Evolutionary conservation across 2,797 vertebrate species (phyloP).

Genomic region (Podarcis lilfordi): DNA sequence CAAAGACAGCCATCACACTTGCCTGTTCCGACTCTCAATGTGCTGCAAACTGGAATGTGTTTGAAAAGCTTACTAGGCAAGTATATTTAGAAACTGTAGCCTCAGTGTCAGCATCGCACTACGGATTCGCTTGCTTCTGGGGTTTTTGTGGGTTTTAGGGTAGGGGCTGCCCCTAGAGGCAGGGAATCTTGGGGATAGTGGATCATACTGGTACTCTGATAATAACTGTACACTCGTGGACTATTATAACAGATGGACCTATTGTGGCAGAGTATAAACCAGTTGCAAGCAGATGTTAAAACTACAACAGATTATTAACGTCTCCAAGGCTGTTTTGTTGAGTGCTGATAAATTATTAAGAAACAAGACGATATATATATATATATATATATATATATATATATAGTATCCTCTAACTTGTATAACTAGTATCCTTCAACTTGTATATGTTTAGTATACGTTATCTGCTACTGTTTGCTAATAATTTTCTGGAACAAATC

Average conservation of each 20-base stretch:
- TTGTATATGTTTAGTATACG: background rate
- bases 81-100: conserved; percentile 59
- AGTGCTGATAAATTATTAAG: background rate
- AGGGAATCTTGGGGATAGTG: conserved; percentile 43
- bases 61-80: background rate
- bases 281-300: background rate
- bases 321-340: background rate
- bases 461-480: conserved; percentile 51
- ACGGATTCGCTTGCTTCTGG: conserved; percentile 52
- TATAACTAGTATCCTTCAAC: background rate
- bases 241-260: background rate
- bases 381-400: background rate
- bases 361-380: background rate
- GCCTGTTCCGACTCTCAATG: conserved; percentile 29
- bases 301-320: conserved; percentile 9
- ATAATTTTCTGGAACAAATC: conserved; percentile 65
- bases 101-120: conserved; percentile 57
- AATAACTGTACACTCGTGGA: background rate
- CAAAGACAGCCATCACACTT: background rate
- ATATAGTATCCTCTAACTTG: background rate
- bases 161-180: conserved; percentile 36
- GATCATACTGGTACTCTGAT: conserved; percentile 29
- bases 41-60: background rate
- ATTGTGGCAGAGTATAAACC: background rate
- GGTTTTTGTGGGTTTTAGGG: background rate